Base-by-base conservation (phyloP, 2,797 vertebrate genomes). In the Urosaurus nigricauda region DNA sequence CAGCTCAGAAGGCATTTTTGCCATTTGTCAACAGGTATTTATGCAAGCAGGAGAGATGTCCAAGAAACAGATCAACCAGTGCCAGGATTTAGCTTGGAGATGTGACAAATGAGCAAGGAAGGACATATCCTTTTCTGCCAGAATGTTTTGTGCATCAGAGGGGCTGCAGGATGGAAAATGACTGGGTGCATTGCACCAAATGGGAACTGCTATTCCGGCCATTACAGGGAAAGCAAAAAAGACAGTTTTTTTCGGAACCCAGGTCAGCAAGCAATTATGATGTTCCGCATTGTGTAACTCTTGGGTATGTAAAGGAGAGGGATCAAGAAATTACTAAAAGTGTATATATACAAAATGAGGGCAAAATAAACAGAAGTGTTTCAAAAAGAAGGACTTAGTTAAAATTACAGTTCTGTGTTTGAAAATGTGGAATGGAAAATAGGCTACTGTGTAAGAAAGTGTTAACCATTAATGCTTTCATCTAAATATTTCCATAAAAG, bases 381-480 rank as follows among this genome's bases (percentile, higher is more conserved):
- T 12, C 9, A 47, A 78, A 51, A 43, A 79, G 47, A 16, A 51
- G 26, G 24, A 24, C 17, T 77, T 77, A 24, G 47, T 77, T 29
- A 6, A 74, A 74, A 74, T 74, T 37, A 74, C 35, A 47, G 6
- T 47, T 77, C 24, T 4, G 21, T 40, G 35, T 24, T 40, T 75
- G 17, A 43, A 8, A 24, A 26, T 51, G 29, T 79, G 32, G 29
- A 29, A n/a, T n/a, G 29, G 12, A 32, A 79, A 12, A 14, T 32
- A 12, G 32, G 47, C n/a, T 53, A 79, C 29, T 53, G 2, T 17
- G 40, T 47, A 77, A 43, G 35, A 14, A 40, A 77, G 8, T 0
- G 51, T 77, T 77, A 47, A 77, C 75, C 4, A 77, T 92, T 94
- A 93, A 51, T 65, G 21, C 24, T 65, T 26, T 65, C 21, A 26